Conservation (phyloP, 2,113 vertebrate species). For the Callaeas wilsoni region DNA sequence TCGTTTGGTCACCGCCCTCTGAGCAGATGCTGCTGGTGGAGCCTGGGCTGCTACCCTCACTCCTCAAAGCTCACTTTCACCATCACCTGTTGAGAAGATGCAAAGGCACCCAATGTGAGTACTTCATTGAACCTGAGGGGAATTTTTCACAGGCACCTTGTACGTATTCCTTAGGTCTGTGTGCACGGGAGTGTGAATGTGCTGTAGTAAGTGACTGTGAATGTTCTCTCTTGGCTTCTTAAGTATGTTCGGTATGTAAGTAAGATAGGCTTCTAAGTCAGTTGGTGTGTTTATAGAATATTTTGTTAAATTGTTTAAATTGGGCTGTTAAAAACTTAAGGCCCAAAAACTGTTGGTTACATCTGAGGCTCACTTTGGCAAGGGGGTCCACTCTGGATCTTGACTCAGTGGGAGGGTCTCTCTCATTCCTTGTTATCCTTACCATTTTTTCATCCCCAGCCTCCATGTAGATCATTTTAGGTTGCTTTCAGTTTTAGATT, state of each 20-base stretch:
- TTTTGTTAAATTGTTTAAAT: background rate
- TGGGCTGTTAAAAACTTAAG: background rate
- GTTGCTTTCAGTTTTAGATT: background rate
- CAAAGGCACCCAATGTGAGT: fast-evolving
- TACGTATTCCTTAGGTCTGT: no score
- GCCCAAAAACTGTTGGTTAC: background rate
- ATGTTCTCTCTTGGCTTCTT: background rate
- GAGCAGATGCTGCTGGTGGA: background rate
- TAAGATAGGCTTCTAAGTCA: background rate
- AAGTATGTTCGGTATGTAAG: background rate
- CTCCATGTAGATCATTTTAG: background rate
- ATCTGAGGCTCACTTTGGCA: background rate
- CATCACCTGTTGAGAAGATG: background rate
- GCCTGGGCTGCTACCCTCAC: background rate
- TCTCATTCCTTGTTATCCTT: background rate
- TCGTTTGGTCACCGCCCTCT: background rate
- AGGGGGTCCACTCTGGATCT: background rate
- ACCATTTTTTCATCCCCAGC: background rate
- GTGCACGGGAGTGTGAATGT: background rate
- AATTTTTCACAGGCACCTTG: background rate
- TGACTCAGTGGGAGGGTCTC: background rate
- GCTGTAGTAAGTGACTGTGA: background rate
- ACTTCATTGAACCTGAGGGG: background rate
- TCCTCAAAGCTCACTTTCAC: background rate
- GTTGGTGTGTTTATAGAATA: background rate